Base-by-base conservation (phyloP, 2,888 invertebrate genomes). In the Chymomyza amoena region DNA sequence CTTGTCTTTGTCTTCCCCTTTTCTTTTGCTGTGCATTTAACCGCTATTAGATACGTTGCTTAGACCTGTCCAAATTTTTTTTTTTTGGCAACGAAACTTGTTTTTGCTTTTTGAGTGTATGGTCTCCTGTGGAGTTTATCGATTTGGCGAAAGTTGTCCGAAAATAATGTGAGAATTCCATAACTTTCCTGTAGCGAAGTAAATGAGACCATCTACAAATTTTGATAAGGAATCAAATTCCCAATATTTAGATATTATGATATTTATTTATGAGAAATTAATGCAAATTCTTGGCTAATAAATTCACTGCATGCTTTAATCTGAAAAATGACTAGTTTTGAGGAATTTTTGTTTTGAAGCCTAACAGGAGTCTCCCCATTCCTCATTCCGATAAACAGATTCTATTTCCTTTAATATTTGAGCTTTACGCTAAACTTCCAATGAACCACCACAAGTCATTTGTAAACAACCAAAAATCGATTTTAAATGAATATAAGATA, bases 121-220 rank as follows among this genome's bases (percentile, higher is more conserved):
- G n/a, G 61, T 67, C 61, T 63, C 52, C 6, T 45, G 67, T 39
- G n/a, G 15, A 25, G 62, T 39, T 66, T 45, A 62, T 66, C 62
- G 68, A 69, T 77, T 80, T 61, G 80, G 81, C 80, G 86, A 83
- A 83, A 85, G 86, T 86, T 79, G 64, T 13, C 39, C 13, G 39
- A 45, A 45, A 45, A 45, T 45, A 45, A 45, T 45, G 39, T 45
- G 39, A 45, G 39, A 45, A 45, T 45, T 45, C 13, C 39, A 45
- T 45, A 45, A 45, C 13, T 13, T 45, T 45, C 39, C 39, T 45
- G 39, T 13, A 45, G 39, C 39, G 39, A 10, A 45, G 13, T 13
- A 45, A 45, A 39, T 39, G 4, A 39, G 39, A 13, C 13, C 6
- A 45, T 45, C 39, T 13, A 45, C 13, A 13, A 13, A 45, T 45